These are phyloP conservation scores for Sericinus montela DNA, from an alignment of 2,888 invertebrate genomes.

Conservation along the genomic window DNA sequence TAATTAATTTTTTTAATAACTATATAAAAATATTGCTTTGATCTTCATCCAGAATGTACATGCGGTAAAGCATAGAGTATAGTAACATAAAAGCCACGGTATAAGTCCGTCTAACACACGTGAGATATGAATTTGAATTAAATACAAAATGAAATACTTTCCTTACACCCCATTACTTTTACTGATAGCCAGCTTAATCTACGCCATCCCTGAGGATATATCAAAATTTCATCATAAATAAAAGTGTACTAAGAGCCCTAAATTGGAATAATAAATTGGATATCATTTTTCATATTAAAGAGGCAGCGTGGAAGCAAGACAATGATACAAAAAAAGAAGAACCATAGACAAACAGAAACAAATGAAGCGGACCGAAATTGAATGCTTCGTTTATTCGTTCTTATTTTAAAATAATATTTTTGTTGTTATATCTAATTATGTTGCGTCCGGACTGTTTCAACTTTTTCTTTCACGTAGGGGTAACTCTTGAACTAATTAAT, in stretches of 20 bases:
- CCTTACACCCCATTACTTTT: not conserved
- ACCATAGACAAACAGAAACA: slow-evolving; percentile 58
- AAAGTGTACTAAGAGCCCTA: slow-evolving; percentile 48
- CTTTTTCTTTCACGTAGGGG: slow-evolving; percentile 60
- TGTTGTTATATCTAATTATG: slow-evolving; percentile 74
- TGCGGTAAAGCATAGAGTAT: too few relatives aligned
- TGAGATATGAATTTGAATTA: too few relatives aligned
- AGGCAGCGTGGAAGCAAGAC: slow-evolving; percentile 23
- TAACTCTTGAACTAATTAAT: slow-evolving; percentile 71
- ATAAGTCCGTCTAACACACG: too few relatives aligned
- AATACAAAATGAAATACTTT: too few relatives aligned
- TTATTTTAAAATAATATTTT: slow-evolving; percentile 62
- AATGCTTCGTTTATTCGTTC: slow-evolving; percentile 44
- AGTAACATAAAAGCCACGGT: too few relatives aligned
- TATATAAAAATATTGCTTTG: too few relatives aligned
- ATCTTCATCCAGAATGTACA: too few relatives aligned
- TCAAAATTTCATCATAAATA: slow-evolving; percentile 46
- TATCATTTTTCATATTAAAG: slow-evolving; percentile 45
- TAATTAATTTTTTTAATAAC: too few relatives aligned
- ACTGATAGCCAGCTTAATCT: slow-evolving; percentile 21
- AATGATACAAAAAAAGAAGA: slow-evolving; percentile 33
- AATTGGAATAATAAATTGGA: slow-evolving; percentile 66
- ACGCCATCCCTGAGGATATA: slow-evolving; percentile 30
- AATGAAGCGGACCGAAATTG: slow-evolving; percentile 61
- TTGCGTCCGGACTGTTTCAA: slow-evolving; percentile 51